Conservation (phyloP, 1,140 invertebrate genomes). For the Zaprionus camerounensis region DNA sequence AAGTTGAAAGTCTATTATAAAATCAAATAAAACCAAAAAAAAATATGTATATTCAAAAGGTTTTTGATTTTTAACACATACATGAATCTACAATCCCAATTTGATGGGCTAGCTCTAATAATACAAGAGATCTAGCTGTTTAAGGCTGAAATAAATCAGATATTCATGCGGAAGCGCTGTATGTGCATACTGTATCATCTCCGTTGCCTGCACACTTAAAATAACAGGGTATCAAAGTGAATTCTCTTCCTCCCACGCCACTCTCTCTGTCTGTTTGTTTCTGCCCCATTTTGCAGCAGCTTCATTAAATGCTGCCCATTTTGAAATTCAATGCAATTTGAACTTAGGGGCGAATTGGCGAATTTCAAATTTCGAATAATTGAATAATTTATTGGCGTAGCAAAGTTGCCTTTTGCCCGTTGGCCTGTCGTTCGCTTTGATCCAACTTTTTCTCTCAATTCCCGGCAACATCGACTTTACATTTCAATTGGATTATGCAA, state of each 20-base stretch:
- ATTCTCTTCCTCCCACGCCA: background rate
- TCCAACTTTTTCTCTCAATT: constrained; percentile 24
- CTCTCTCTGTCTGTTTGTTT: constrained; percentile 27
- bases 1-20: no score
- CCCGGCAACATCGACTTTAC: constrained; percentile 30
- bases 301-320: constrained; percentile 78
- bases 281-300: constrained; percentile 66
- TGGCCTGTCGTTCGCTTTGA: constrained; percentile 29
- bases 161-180: no score
- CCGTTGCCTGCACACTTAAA: background rate
- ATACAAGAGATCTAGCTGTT: no score
- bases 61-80: no score
- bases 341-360: constrained; percentile 56
- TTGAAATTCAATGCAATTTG: constrained; percentile 81
- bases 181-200: background rate
- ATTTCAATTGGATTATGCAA: constrained; percentile 53
- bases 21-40: no score
- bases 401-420: constrained; percentile 63
- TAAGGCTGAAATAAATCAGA: no score
- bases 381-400: constrained; percentile 74
- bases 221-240: background rate
- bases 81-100: no score
- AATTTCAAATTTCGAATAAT: constrained; percentile 69
- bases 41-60: no score
- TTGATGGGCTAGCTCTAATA: no score